Base-by-base conservation (phyloP, 2,113 vertebrate genomes). In the Tachuris rubrigastra region DNA sequence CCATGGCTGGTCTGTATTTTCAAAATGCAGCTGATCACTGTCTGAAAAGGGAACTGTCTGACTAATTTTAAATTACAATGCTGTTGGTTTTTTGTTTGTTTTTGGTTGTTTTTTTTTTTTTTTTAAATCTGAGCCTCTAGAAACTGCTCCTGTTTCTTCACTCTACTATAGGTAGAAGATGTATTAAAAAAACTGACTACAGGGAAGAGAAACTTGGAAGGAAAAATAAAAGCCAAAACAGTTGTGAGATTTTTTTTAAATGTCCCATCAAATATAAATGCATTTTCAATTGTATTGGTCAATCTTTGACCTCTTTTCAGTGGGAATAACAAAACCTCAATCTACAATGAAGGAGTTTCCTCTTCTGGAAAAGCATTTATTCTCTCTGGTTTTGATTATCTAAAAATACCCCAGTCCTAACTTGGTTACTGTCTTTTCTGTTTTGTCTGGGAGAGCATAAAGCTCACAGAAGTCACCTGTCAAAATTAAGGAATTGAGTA, bases 51-150 rank as follows among this genome's bases (percentile, higher is more conserved):
- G 74, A 93, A 42, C 71, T 76, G 60, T 47, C 49, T 91, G n/a
- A 56, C 74, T 95, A 91, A 90, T 93, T 95, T 91, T 58, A 91
- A 91, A 91, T 94, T 73, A 91, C 75, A 85, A 72, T 80, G 31
- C 52, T 65, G 33, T 13, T 8, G 24, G n/a, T 20, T 20, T 10
- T 68, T 25, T 50, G 8, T 37, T 21, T 53, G 66, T 85, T 88
- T 55, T 58, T 3, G n/a, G 16, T 8, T 35, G n/a, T 20, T 20
- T 10, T 68, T 27, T 52, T 10, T 37, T 21, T 55, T 69, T 86
- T 88, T 55, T 58, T 3, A 56, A 89, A 58, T 75, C 39, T 60
- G 30, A 91, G 21, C 39, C 35, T 62, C 55, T 82, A 69, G 53
- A 87, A 85, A 42, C 41, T 82, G 27, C 30, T 87, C 2, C 20